Evolutionary conservation across 2,797 vertebrate species (phyloP).

Genomic region (Clarias laeviceps): DNA sequence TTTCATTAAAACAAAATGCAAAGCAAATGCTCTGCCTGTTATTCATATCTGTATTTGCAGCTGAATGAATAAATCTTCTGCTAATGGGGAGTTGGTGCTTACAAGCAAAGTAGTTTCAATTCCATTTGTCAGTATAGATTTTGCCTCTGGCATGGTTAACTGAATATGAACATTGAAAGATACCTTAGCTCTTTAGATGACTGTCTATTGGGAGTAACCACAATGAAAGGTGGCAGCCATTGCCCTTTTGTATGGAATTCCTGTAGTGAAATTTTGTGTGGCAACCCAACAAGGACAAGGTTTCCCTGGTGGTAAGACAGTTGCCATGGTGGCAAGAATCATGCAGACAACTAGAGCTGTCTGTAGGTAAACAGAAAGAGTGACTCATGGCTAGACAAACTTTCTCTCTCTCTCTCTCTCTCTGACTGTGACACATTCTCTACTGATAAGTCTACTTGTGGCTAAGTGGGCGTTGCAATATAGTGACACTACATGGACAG

Average conservation of each 20-base stretch:
- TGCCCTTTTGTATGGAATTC: constrained; percentile 28
- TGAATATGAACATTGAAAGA: neutral
- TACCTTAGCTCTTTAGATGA: neutral
- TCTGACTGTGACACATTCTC: constrained; percentile 23
- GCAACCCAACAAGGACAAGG: constrained; percentile 22
- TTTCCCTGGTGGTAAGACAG: constrained; percentile 54
- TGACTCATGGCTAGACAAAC: constrained; percentile 74
- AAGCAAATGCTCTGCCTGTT: neutral
- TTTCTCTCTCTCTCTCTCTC: constrained; percentile 18
- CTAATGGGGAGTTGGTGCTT: neutral
- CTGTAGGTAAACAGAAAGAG: constrained; percentile 77
- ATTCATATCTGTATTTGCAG: neutral
- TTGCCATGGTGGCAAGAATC: constrained; percentile 53
- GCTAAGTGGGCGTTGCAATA: constrained; percentile 20
- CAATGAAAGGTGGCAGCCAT: constrained; percentile 39
- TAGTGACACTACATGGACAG: constrained; percentile 22
- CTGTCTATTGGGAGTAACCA: constrained; percentile 3
- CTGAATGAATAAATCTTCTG: neutral
- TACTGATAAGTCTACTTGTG: constrained; percentile 40
- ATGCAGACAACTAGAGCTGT: constrained; percentile 61
- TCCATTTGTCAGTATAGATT: neutral
- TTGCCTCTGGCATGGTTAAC: neutral
- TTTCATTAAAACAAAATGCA: neutral
- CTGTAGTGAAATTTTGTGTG: constrained; percentile 42
- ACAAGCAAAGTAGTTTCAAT: neutral